Percentiles rank a stretch among this genome's conserved stretches.
These are phyloP conservation scores for Epiblema foenella DNA, from an alignment of 2,888 invertebrate genomes.

Conservation along the genomic window DNA sequence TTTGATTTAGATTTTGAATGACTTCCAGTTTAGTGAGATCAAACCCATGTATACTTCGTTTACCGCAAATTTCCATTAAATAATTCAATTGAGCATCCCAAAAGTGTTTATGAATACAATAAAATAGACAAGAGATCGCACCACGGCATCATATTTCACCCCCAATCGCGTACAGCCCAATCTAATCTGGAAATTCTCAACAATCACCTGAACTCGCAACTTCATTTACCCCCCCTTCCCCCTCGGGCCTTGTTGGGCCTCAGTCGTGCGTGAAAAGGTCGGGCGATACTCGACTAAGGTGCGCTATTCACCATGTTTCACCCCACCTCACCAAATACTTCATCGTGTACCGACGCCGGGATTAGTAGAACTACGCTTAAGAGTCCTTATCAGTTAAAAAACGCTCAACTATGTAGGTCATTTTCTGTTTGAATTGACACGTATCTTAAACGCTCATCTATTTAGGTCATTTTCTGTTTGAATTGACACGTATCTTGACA, in stretches of 20 bases:
- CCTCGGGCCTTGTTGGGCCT: conserved; percentile 59
- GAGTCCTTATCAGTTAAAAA: too few species aligned
- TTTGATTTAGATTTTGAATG: too few species aligned
- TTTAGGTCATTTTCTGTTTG: too few species aligned
- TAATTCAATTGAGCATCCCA: background rate
- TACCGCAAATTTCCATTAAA: background rate
- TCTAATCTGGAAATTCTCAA: conserved; percentile 46
- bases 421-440: too few species aligned
- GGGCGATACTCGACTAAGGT: conserved; percentile 17
- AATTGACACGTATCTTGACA: too few species aligned
- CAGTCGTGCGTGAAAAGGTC: conserved; percentile 70
- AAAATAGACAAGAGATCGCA: conserved; percentile 31
- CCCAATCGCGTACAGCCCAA: conserved; percentile 44
- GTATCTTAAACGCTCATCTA: too few species aligned
- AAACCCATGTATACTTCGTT: background rate
- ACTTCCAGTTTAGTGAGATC: background rate
- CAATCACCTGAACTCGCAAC: conserved; percentile 50
- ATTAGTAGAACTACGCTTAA: too few species aligned
- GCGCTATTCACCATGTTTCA: too few species aligned
- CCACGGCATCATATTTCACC: conserved; percentile 31
- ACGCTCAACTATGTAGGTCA: too few species aligned
- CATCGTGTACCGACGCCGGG: too few species aligned
- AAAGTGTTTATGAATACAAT: conserved; percentile 29
- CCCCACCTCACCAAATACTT: too few species aligned
- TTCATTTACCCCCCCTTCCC: conserved; percentile 47